Percentiles rank a stretch among this genome's conserved stretches.
These are phyloP conservation scores for Penaeus vannamei DNA, from an alignment of 1,140 invertebrate genomes.

Conservation along the genomic window DNA sequence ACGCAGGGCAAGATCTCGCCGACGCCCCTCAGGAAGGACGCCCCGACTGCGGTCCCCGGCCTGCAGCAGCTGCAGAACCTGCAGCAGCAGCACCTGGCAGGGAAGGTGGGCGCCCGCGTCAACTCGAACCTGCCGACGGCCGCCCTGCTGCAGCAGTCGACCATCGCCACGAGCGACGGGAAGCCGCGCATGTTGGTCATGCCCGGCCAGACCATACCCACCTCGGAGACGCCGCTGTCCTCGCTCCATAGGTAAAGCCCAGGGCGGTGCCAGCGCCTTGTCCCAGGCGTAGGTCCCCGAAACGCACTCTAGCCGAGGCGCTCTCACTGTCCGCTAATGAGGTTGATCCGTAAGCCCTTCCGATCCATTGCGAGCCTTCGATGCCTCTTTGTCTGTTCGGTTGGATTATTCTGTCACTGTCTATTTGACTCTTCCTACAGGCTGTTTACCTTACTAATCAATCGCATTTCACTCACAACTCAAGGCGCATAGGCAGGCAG, in stretches of 20 bases:
- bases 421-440: background rate
- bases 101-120: slow-evolving; percentile 56
- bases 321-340: slow-evolving; percentile 30
- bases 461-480: slow-evolving; percentile 45
- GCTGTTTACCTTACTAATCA: slow-evolving; percentile 45
- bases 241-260: slow-evolving; percentile 65
- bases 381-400: too few species aligned
- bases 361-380: too few species aligned
- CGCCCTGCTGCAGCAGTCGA: slow-evolving; percentile 66
- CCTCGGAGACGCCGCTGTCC: slow-evolving; percentile 60
- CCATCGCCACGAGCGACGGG: slow-evolving; percentile 63
- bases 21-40: slow-evolving; percentile 64
- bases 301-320: background rate
- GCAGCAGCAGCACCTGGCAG: slow-evolving; percentile 51
- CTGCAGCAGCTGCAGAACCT: slow-evolving; percentile 60
- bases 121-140: slow-evolving; percentile 61
- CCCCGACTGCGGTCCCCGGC: slow-evolving; percentile 30
- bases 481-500: slow-evolving; percentile 59
- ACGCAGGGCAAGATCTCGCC: slow-evolving; percentile 66
- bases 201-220: slow-evolving; percentile 45
- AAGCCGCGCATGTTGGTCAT: slow-evolving; percentile 59
- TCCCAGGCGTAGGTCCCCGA: background rate
- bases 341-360: slow-evolving; percentile 64
- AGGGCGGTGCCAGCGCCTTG: background rate
- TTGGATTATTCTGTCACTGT: too few species aligned